These are phyloP conservation scores for Iphiclides podalirius DNA, from an alignment of 2,888 invertebrate species.

Conservation along the genomic window DNA sequence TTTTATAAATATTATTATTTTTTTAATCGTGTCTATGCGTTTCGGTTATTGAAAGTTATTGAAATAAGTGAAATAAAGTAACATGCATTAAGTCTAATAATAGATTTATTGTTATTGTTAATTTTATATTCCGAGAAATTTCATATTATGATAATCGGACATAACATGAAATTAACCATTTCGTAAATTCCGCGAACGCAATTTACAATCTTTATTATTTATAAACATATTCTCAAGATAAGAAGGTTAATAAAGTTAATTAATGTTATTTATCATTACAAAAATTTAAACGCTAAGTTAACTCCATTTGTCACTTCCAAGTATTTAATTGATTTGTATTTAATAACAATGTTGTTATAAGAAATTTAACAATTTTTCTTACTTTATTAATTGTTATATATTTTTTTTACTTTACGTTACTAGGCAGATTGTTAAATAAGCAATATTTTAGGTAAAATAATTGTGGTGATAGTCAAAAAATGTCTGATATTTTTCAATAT, in stretches of 20 bases:
- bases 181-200: conserved; percentile 14
- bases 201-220: conserved; percentile 27
- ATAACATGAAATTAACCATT: background rate
- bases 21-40: too few relatives aligned
- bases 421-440: too few relatives aligned
- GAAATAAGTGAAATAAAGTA: too few relatives aligned
- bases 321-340: conserved; percentile 2
- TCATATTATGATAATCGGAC: background rate
- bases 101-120: conserved; percentile 1
- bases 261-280: too few relatives aligned
- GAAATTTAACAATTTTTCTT: too few relatives aligned
- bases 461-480: conserved; percentile 36
- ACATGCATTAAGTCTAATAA: too few relatives aligned
- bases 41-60: too few relatives aligned
- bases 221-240: conserved; percentile 35
- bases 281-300: too few relatives aligned
- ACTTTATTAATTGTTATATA: too few relatives aligned
- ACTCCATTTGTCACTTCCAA: background rate
- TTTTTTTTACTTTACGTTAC: too few relatives aligned
- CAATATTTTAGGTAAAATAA: conserved; percentile 26
- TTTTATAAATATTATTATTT: too few relatives aligned
- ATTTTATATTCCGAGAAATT: conserved; percentile 2
- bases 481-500: conserved; percentile 45
- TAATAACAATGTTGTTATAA: too few relatives aligned
- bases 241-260: conserved; percentile 29